A percentile compares a stretch with the other conserved stretches of the same genome.
phyloP scores from a whole-genome alignment of 2,888 invertebrate genomes.

The Lymantria dispar region DNA sequence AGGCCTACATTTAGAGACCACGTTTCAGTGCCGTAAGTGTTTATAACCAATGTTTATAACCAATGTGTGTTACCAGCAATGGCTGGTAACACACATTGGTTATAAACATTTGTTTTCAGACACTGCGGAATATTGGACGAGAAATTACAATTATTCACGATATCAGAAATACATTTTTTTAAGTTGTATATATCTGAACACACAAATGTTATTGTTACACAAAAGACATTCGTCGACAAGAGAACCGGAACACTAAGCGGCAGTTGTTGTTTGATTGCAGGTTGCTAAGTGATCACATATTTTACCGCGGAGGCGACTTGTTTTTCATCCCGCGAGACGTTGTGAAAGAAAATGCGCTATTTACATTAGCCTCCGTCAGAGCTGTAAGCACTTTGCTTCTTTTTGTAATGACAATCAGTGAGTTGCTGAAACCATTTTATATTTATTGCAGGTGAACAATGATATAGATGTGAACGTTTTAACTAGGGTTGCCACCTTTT shows the following conservation, averaged over 20 bases:
- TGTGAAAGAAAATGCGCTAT: slow-evolving; percentile 35
- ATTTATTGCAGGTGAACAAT: background rate
- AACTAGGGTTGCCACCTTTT: no score
- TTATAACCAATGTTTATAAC: no score
- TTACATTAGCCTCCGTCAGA: slow-evolving; percentile 22
- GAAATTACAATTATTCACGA: no score
- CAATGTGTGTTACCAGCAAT: no score
- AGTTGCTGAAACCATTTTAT: background rate
- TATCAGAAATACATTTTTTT: no score
- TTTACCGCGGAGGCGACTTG: slow-evolving; percentile 62
- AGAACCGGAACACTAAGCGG: slow-evolving; percentile 61
- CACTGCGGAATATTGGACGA: no score
- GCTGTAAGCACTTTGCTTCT: slow-evolving; percentile 26
- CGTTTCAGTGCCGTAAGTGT: no score
- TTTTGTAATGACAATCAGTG: slow-evolving; percentile 14
- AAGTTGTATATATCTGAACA: background rate
- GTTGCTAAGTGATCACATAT: slow-evolving; percentile 81
- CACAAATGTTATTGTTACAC: slow-evolving; percentile 18
- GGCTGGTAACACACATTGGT: no score
- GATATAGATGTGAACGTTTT: no score
- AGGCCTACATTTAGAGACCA: no score
- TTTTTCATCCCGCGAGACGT: slow-evolving; percentile 56
- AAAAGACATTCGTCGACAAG: slow-evolving; percentile 40
- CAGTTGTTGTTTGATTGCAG: slow-evolving; percentile 74
- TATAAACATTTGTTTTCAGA: no score